Evolutionary conservation across 2,113 vertebrate species (phyloP), one percentile per base, ranked within the genome.

Genomic region (Campylomormyrus tamandua): DNA sequence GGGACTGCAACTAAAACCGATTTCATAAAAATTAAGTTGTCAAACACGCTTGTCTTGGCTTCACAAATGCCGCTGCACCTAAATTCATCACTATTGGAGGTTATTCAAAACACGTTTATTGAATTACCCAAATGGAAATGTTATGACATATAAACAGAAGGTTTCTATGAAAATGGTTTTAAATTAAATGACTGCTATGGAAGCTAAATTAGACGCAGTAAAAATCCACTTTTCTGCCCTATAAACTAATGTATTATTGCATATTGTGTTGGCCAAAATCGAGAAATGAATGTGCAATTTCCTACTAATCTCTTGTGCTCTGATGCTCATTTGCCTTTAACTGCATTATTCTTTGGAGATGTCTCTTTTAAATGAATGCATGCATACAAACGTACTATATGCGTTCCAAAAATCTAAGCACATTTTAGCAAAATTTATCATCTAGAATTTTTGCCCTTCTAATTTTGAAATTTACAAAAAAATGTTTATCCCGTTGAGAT

Each of bases 191-290:
- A 19, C 31, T 80, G 74, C 74, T 80, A 42, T 80, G 74, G 74
- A 42, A 80, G 74, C 74, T 80, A 80, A 80, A 42, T 80, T 80
- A 80, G 74, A 42, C 31, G 31, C 31, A 35, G 35, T 80, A 80
- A 80, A 80, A 80, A 39, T 42, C 74, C 74, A 35, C 35, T 80
- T 80, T 80, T 80, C 74, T 80, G 74, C 31, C 74, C 35, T 80
- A 80, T 80, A 80, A 80, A 80, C 74, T 39, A 39, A 39, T 39
- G 35, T 80, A 80, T 80, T 80, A 80, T 80, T 80, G 35, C 35
- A 42, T 80, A 42, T 80, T 80, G 74, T 80, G 35, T 80, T 80
- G 74, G 74, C 74, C 74, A 80, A 80, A 80, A 80, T 80, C 74
- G 35, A 80, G 35, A 39, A 80, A 13, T 31, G 62, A 70, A 70